phyloP scores from a whole-genome alignment of 1,140 invertebrate species.

The Helicoverpa armigera region DNA sequence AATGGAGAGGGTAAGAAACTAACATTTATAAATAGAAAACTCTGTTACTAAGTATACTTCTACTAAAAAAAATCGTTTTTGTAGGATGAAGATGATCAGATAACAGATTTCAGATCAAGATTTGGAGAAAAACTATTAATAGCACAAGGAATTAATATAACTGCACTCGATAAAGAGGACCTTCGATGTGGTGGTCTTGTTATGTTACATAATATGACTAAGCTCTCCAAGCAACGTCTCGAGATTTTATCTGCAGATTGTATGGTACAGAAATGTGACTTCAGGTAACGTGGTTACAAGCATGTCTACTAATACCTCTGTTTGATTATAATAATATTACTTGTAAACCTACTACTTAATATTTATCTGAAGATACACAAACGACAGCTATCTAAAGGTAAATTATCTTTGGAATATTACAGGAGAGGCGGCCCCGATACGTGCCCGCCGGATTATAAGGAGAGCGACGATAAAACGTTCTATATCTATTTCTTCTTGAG shows the following conservation, averaged over 20 bases:
- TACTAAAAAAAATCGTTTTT: constrained; percentile 15
- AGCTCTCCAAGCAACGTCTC: constrained; percentile 84
- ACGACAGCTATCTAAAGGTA: constrained; percentile 57
- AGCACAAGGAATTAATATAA: constrained; percentile 89
- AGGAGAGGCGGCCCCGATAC: constrained; percentile 90
- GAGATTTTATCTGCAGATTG: constrained; percentile 88
- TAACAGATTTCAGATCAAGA: constrained; percentile 89
- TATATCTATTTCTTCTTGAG: constrained; percentile 93
- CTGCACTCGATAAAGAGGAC: constrained; percentile 90
- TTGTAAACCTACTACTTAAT: constrained; percentile 52
- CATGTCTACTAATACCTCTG: constrained; percentile 35
- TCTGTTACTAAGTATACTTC: background rate
- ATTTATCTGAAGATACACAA: constrained; percentile 58
- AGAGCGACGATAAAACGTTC: constrained; percentile 91
- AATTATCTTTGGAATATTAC: constrained; percentile 71
- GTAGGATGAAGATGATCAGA: constrained; percentile 88
- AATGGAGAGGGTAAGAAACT: constrained; percentile 87
- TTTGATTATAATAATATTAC: constrained; percentile 56
- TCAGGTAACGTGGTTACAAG: constrained; percentile 77
- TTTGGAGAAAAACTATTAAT: constrained; percentile 89
- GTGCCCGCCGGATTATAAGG: constrained; percentile 91
- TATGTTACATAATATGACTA: constrained; percentile 88
- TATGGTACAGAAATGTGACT: constrained; percentile 91
- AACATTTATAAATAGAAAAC: too few species aligned
- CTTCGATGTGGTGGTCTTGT: constrained; percentile 90